phyloP scores from a whole-genome alignment of 2,797 vertebrate species.

The Oreortyx pictus region DNA sequence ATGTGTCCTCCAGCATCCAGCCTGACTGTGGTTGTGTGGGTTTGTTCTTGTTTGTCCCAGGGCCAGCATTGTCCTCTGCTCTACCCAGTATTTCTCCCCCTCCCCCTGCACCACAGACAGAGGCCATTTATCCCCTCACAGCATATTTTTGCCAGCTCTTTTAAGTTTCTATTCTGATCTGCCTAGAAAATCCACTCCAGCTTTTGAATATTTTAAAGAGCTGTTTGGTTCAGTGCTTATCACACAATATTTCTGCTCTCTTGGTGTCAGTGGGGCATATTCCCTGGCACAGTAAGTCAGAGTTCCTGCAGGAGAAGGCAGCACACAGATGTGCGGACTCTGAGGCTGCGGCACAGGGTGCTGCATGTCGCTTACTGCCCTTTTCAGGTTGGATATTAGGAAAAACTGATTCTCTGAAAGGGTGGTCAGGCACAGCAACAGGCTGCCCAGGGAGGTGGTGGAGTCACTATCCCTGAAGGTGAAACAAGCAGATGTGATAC shows the following conservation, averaged over 20 bases:
- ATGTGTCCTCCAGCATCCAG: not conserved
- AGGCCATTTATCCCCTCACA: not conserved
- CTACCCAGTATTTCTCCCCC: not conserved
- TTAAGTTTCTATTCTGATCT: not conserved
- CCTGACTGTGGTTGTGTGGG: not conserved
- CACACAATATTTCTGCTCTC: not conserved
- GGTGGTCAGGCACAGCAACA: no score
- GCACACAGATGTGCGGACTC: fast-evolving
- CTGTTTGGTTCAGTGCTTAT: not conserved
- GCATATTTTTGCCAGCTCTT: not conserved
- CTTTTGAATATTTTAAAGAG: constrained; percentile 13
- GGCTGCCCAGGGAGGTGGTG: no score
- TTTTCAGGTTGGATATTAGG: not conserved
- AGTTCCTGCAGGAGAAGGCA: not conserved
- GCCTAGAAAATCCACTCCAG: not conserved
- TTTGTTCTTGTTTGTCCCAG: constrained; percentile 18
- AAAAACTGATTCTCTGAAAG: no score
- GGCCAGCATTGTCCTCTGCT: constrained; percentile 38
- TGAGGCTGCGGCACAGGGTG: not conserved
- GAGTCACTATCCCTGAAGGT: no score
- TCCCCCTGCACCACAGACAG: not conserved
- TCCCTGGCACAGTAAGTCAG: not conserved
- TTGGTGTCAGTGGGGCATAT: not conserved
- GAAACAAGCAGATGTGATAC: no score
- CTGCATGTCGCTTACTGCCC: not conserved